Evolutionary conservation across 2,113 vertebrate genomes (phyloP), one percentile per base, ranked within the genome.

Genomic region (Ranitomeya imitator): DNA sequence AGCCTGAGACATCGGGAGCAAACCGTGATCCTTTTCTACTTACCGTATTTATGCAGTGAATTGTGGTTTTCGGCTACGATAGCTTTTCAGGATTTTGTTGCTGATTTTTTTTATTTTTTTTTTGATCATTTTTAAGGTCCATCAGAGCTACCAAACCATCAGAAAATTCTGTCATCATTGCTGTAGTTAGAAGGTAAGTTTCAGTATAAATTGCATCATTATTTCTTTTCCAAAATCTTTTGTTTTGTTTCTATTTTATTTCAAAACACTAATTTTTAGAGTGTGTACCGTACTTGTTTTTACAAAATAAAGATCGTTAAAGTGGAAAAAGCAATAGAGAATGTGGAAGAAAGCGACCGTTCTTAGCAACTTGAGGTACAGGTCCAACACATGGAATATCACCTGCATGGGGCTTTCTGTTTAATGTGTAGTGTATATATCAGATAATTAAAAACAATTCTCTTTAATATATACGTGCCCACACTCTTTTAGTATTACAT

Each of bases 141-240:
- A 97, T 99, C 92, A 96, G 97, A 96, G 95, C 96, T 92, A 96
- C 93, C 15, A 96, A 95, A 93, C 94, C 94, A 89, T 97, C 98
- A 92, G 98, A 98, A 97, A 97, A 98, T 90, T 96, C 97, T 92
- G 97, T 98, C 92, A 97, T 99, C 92, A 94, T 98, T 92, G 97
- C 96, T 90, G 97, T 99, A 91, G 96, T 98, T 92, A 95, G 96
- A 93, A 98, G 96, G 98, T 99, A 96, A 90, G 93, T 78, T 5
- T 77, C 59, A 21, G 0, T 37, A 31, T 52, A 9, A 19, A 19
- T 26, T 19, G 14, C n/a, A 31, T 73, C 14, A 16, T 9, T 8
- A 8, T 45, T 16, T 45, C 7, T 23, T n/a, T 21, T 65, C 63
- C n/a, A 65, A n/a, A n/a, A 69, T 45, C 12, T 19, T 73, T 45